Evolutionary conservation across 2,113 vertebrate species (phyloP), one percentile per base, ranked within the genome.

Genomic region (Synchiropus splendidus): DNA sequence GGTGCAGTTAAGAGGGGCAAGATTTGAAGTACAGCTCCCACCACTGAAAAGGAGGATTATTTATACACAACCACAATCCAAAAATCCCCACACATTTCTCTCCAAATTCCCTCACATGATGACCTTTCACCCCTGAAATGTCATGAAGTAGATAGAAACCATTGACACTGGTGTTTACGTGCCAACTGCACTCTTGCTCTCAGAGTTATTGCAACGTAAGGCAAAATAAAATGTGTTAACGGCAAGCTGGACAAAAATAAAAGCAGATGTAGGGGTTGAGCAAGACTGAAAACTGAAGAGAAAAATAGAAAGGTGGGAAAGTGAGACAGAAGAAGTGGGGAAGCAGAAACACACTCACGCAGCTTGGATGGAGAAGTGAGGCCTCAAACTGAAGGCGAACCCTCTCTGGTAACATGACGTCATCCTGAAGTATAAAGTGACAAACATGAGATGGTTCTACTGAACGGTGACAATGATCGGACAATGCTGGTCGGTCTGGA

Each of bases 351-450:
- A 45, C 64, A 88, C 92, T 92, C 72, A 97, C 95, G 33, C 83
- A 83, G 9, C 70, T 68, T n/a, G 86, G 88, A 53, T 86, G 83
- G 27, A 56, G 74, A 37, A 80, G 10, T 32, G 87, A 86, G 1
- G 81, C 78, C 39, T 90, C 60, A 6, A 84, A 75, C 52, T 98
- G 94, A 44, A 96, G 75, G 31, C 88, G 78, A 45, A 98, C 84
- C 64, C 94, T 84, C 77, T 89, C 86, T 1, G 92, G 89, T 82
- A 89, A 84, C 95, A 97, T 97, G 52, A 91, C 76, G 21, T 97
- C 94, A 54, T 98, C 94, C 94, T 96, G 71, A 69, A 79, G 35
- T 2, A 35, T 5, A 4, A 27, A 27, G 21, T 5, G 8, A 27
- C 21, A 27, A n/a, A 27, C 21, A 27, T 4, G 21, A 27, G 21